Evolutionary conservation across 2,797 vertebrate species (phyloP).

Genomic region (Aphelocoma californica): DNA sequence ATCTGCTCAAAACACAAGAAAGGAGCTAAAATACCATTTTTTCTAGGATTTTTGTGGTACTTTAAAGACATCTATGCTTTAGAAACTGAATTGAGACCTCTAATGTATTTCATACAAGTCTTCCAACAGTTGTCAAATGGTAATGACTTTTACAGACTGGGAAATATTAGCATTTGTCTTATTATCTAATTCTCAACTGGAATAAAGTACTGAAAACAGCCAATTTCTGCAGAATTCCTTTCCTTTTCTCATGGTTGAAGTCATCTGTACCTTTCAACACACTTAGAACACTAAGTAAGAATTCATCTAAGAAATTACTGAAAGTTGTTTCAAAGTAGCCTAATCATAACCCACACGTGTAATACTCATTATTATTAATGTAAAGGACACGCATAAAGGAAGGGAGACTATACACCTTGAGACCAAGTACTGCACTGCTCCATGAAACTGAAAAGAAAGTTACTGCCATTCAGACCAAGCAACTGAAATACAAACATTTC

Average conservation of each 20-base stretch:
- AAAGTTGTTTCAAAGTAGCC: background rate
- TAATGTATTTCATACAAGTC: background rate
- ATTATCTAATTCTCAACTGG: background rate
- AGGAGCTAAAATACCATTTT: background rate
- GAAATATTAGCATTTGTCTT: background rate
- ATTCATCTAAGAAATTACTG: background rate
- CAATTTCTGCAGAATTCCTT: background rate
- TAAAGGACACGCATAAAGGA: background rate
- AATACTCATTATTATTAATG: background rate
- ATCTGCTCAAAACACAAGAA: background rate
- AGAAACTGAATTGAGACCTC: background rate
- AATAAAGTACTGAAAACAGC: background rate
- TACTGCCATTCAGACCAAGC: background rate
- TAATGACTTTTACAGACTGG: background rate
- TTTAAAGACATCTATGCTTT: background rate
- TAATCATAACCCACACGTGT: background rate
- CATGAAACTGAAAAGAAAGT: slow-evolving; percentile 15
- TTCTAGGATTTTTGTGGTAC: background rate
- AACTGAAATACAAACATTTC: background rate
- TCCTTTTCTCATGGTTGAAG: background rate
- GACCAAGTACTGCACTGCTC: background rate
- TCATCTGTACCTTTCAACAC: slow-evolving; percentile 12
- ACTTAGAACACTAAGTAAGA: slow-evolving; percentile 2
- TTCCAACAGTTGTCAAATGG: background rate
- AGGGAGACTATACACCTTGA: background rate